Percentiles rank a stretch among this genome's conserved stretches.
Conservation (phyloP, 2,113 vertebrate genomes). For the Eulacestoma nigropectus region DNA sequence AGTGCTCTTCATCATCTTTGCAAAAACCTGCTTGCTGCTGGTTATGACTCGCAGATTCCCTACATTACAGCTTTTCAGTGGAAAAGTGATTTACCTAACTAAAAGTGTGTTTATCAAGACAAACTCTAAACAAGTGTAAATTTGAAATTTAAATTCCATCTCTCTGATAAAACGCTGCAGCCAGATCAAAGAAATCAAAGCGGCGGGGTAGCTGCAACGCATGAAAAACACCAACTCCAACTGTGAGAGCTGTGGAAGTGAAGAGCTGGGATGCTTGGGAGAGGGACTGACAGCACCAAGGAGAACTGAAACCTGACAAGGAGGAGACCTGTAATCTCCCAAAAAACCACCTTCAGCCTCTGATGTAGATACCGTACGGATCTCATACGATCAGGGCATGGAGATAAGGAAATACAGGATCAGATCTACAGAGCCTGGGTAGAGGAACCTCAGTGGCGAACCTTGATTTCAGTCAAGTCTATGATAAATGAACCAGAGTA, state of each 20-base stretch:
- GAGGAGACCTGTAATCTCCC: background rate
- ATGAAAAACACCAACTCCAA: background rate
- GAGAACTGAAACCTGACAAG: background rate
- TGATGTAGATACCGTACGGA: accelerated
- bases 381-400: accelerated
- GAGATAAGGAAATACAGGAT: background rate
- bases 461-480: background rate
- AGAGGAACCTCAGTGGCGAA: background rate
- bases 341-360: background rate
- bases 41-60: background rate
- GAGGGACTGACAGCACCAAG: background rate
- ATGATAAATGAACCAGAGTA: background rate
- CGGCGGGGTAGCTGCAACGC: accelerated
- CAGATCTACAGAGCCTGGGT: accelerated
- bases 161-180: background rate
- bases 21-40: background rate
- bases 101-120: background rate
- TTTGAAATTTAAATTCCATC: background rate
- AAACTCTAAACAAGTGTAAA: background rate
- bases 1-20: background rate
- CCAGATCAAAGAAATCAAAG: background rate
- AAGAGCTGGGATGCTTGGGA: background rate
- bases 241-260: background rate
- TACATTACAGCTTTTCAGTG: background rate
- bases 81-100: background rate